A percentile compares a stretch with the other conserved stretches of the same genome.
phyloP scores from a whole-genome alignment of 2,113 vertebrate genomes.

The Leucopsar rothschildi region DNA sequence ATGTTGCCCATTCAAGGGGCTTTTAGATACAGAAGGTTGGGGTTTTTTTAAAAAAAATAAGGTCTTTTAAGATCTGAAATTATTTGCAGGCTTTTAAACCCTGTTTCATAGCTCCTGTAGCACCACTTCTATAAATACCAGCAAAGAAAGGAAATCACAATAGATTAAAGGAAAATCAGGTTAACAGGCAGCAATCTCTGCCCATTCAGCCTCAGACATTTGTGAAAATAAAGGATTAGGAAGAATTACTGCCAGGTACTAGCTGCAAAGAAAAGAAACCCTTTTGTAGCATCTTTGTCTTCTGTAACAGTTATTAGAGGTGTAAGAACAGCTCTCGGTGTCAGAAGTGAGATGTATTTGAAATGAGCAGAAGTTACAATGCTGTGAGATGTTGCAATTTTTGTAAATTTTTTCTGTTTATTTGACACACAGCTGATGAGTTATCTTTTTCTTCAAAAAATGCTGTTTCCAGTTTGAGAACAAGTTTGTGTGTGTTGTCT shows the following conservation, averaged over 20 bases:
- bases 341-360: neutral
- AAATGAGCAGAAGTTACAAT: neutral
- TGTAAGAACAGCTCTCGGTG: neutral
- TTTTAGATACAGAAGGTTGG: neutral
- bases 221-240: conserved; percentile 47
- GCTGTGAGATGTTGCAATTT: neutral
- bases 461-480: neutral
- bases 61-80: neutral
- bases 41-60: neutral
- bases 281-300: conserved; percentile 5
- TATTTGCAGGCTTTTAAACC: conserved; percentile 46
- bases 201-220: conserved; percentile 27
- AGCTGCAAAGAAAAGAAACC: neutral
- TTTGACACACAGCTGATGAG: neutral
- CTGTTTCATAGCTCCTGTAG: neutral
- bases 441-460: neutral
- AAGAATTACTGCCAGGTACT: conserved; percentile 23
- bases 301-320: neutral
- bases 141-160: conserved; percentile 21
- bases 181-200: conserved; percentile 49
- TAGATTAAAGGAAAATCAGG: conserved; percentile 42
- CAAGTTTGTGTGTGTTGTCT: neutral
- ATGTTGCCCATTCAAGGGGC: neutral
- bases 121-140: conserved; percentile 26
- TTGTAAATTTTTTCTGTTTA: neutral